Evolutionary conservation across 2,797 vertebrate genomes (phyloP), one percentile per base, ranked within the genome.

Genomic region (Hypotaenidia okinawae): DNA sequence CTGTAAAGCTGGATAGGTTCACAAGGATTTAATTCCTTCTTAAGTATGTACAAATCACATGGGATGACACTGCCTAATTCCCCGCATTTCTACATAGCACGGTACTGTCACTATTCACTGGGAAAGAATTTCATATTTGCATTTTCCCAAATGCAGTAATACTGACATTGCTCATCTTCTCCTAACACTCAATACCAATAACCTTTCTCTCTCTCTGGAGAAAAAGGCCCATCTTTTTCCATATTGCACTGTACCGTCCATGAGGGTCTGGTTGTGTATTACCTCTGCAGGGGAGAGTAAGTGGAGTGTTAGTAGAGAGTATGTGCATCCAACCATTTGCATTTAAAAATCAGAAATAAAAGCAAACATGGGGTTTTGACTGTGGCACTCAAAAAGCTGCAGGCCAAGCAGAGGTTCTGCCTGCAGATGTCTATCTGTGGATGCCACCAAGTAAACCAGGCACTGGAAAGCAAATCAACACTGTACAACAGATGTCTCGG

Each of bases 61-160:
- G 90, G 90, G 87, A 93, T 94, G 77, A 93, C 70, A 82, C 86
- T 91, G 95, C 49, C 90, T 87, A 93, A 91, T 94, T 94, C 90
- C 74, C 74, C 2, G 3, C 90, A 93, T 96, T 95, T 95, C 94
- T 95, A 62, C 88, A 83, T 89, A 87, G 77, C 80, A 62, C 4
- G 1, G 33, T 64, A 89, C 78, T 87, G 68, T 68, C 72, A 62
- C 77, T 87, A 54, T 64, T 96, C 91, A 93, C 84, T 94, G 91
- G 95, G 91, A 95, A 96, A 96, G 87, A 96, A 95, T 93, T 79
- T 93, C 16, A 63, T 90, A 84, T 96, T 95, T 95, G 77, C 77
- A 80, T 91, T 95, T 94, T 94, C 94, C 92, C 91, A 92, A 93
- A 73, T 82, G 87, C 28, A 0, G 69, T 76, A 91, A 94, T 77